These are phyloP conservation scores for Turritopsis dohrnii DNA, from an alignment of 30 jellyfish, hydroid and myxozoan species.

Conservation along the genomic window DNA sequence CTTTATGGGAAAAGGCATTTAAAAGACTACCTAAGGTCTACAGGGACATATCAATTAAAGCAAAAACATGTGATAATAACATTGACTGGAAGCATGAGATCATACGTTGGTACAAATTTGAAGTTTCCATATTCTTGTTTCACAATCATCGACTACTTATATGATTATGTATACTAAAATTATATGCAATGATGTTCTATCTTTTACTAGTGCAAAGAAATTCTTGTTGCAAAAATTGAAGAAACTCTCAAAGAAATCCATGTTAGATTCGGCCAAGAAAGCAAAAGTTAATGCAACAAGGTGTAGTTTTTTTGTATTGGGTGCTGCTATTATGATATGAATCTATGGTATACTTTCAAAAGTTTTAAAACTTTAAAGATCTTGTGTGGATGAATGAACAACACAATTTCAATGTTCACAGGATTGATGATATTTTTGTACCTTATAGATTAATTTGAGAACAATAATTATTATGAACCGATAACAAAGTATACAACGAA, in stretches of 20 bases:
- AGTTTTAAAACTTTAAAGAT: too few relatives aligned
- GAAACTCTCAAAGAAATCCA: background rate
- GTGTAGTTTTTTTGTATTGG: background rate
- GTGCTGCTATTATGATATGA: background rate
- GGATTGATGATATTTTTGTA: too few relatives aligned
- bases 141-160: too few relatives aligned
- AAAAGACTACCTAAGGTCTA: background rate
- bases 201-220: conserved; percentile 2
- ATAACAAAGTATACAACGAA: too few relatives aligned
- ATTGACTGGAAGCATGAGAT: conserved; percentile 1
- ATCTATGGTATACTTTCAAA: background rate
- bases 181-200: too few relatives aligned
- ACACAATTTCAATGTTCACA: too few relatives aligned
- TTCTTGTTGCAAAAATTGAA: background rate
- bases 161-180: too few relatives aligned
- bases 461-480: too few relatives aligned
- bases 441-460: too few relatives aligned
- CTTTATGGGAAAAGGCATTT: background rate
- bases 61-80: conserved; percentile 1
- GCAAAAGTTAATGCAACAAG: conserved; percentile 10
- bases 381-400: too few relatives aligned
- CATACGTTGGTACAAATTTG: background rate
- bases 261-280: conserved; percentile 1
- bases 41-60: background rate
- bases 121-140: background rate